A percentile compares a stretch with the other conserved stretches of the same genome.
phyloP scores from a whole-genome alignment of 2,797 vertebrate genomes.

The Pipistrellus pipistrellus region DNA sequence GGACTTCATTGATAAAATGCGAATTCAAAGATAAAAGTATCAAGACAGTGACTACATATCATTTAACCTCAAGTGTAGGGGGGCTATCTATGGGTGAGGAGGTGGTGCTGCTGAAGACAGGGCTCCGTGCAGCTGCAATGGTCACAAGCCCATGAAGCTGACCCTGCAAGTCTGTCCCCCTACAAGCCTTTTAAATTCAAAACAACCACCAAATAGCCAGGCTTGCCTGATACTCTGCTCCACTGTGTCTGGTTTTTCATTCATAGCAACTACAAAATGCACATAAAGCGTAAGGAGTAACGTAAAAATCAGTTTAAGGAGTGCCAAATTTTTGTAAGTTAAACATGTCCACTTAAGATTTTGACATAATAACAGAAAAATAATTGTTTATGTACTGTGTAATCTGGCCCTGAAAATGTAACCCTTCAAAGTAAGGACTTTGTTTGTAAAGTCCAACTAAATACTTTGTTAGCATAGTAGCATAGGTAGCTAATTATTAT shows the following conservation, averaged over 20 bases:
- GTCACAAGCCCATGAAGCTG: neutral
- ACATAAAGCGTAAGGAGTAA: neutral
- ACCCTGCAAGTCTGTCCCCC: neutral
- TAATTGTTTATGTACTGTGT: neutral
- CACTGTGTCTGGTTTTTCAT: neutral
- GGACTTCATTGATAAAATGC: neutral
- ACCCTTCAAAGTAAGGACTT: neutral
- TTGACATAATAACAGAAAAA: neutral
- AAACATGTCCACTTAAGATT: neutral
- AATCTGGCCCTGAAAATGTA: neutral
- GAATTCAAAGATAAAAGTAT: neutral
- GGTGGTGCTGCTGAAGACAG: neutral
- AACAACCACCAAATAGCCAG: neutral
- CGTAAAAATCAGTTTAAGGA: neutral
- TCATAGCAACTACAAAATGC: neutral
- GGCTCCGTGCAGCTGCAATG: neutral
- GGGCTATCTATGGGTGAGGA: fast-evolving
- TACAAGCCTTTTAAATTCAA: neutral
- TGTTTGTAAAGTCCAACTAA: neutral
- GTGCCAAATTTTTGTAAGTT: neutral
- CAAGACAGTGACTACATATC: neutral
- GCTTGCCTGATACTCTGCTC: neutral
- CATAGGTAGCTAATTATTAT: neutral
- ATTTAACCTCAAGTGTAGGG: neutral
- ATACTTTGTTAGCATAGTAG: neutral